A percentile compares a stretch with the other conserved stretches of the same genome.
These are phyloP conservation scores for Rhagophthalmus giganteus DNA, from an alignment of 2,888 invertebrate genomes.

Conservation along the genomic window DNA sequence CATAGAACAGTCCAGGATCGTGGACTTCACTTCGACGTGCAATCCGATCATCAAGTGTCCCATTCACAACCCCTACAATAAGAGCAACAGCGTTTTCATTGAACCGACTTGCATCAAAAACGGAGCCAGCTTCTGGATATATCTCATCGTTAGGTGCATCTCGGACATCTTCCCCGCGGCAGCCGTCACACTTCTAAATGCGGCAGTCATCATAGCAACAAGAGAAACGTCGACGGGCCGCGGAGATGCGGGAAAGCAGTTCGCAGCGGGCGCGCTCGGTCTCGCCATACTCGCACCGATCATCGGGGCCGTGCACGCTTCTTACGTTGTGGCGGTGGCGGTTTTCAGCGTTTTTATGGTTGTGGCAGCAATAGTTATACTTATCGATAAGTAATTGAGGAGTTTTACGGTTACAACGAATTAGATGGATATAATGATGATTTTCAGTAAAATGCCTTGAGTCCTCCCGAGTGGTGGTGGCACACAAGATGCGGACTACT, in stretches of 20 bases:
- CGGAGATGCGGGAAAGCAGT: slow-evolving; percentile 77
- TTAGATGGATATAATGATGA: too few species aligned
- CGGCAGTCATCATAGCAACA: slow-evolving; percentile 80
- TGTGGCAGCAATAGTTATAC: slow-evolving; percentile 64
- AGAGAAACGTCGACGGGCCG: slow-evolving; percentile 78
- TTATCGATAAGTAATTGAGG: slow-evolving; percentile 59
- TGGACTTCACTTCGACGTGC: slow-evolving; percentile 56
- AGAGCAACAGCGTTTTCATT: slow-evolving; percentile 63
- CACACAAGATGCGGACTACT: slow-evolving; percentile 77
- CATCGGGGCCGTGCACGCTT: slow-evolving; percentile 43
- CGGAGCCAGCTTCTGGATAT: slow-evolving; percentile 67
- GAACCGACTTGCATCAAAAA: slow-evolving; percentile 76
- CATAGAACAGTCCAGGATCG: slow-evolving; percentile 48
- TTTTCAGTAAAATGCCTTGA: slow-evolving; percentile 70
- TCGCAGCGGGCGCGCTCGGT: slow-evolving; percentile 75
- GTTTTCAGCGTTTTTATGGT: slow-evolving; percentile 64
- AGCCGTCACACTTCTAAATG: slow-evolving; percentile 69
- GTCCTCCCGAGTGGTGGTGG: slow-evolving; percentile 88
- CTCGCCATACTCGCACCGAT: slow-evolving; percentile 71
- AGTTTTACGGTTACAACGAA: too few species aligned
- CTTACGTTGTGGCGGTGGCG: slow-evolving; percentile 54
- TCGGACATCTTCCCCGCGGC: slow-evolving; percentile 79
- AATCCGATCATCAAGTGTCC: slow-evolving; percentile 71
- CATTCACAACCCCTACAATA: slow-evolving; percentile 71
- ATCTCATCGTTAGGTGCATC: slow-evolving; percentile 68